Percentiles rank a stretch among this genome's conserved stretches.
Evolutionary conservation across 2,888 invertebrate genomes (phyloP).

Genomic region (Lobophora halterata): DNA sequence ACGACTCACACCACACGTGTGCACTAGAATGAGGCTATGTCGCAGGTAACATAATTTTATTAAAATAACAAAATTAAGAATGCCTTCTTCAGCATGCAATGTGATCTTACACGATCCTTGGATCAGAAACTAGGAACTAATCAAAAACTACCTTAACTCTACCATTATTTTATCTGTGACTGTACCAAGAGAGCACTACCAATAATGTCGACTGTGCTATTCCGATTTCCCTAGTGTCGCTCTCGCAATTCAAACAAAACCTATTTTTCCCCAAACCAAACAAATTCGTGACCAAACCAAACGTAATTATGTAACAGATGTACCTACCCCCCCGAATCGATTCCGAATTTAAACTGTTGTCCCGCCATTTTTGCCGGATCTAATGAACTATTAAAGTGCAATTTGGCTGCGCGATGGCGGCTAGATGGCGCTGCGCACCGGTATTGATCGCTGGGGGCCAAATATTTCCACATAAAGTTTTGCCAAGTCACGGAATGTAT

Average conservation of each 20-base stretch:
- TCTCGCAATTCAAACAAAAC: slow-evolving; percentile 1
- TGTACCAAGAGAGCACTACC: no score
- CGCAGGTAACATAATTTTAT: no score
- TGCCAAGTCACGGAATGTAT: slow-evolving; percentile 81
- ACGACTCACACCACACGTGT: no score
- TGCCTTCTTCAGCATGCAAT: no score
- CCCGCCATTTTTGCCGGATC: slow-evolving; percentile 78
- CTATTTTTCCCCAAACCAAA: slow-evolving; percentile 1
- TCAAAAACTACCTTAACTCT: no score
- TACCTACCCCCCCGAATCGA: slow-evolving; percentile 61
- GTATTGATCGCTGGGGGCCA: slow-evolving; percentile 77
- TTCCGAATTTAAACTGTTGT: slow-evolving; percentile 76
- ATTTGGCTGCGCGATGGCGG: slow-evolving; percentile 77
- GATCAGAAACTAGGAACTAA: no score
- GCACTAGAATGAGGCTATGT: no score
- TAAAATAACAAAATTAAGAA: no score
- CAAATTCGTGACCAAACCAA: slow-evolving; percentile 5
- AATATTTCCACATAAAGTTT: slow-evolving; percentile 67
- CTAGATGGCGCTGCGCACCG: slow-evolving; percentile 77
- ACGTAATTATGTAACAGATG: slow-evolving; percentile 34
- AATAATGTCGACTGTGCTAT: no score
- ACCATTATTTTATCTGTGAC: no score
- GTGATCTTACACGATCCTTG: no score
- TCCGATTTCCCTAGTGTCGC: no score
- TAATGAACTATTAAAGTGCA: slow-evolving; percentile 81